Evolutionary conservation across 2,888 invertebrate genomes (phyloP), one percentile per base, ranked within the genome.

Genomic region (Ormyrus rosae): DNA sequence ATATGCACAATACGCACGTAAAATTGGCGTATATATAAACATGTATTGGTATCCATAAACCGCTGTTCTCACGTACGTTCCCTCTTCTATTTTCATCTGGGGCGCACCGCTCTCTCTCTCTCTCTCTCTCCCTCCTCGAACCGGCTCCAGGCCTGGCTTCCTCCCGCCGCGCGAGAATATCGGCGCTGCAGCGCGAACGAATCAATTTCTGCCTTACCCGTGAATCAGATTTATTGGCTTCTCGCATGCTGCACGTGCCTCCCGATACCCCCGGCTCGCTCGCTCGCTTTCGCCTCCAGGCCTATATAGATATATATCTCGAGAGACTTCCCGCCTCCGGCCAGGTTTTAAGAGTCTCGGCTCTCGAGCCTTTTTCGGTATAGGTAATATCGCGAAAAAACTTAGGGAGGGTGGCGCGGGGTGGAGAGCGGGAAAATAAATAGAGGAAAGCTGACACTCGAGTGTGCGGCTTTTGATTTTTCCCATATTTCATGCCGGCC

Each of bases 201-300:
- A 85, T 84, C 85, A 83, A 85, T 84, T 85, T 84, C 80, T 79
- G 64, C 74, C 71, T 68, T 50, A 55, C 71, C 70, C 82, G 80
- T 80, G 83, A 85, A 83, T 83, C 83, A 84, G 82, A 83, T 83
- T 83, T 84, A 84, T 84, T 80, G 82, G 70, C 65, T 69, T 68
- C 72, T 72, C 73, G 73, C 78, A 60, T 61, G 74, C 69, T 71
- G 48, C 76, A 69, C 76, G 64, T 72, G 60, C 51, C 55, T 10
- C 9, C 51, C 48, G 67, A 67, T 58, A 50, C 45, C 45, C 34
- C 50, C 13, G 19, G 1, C 10, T 4, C 48, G 34, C 67, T 0
- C 45, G 11, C 13, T 34, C 11, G 34, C 34, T 34, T 34, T 48
- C 50, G 13, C 7, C 34, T 34, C 34, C 34, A 34, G 34, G 34